Conservation (phyloP, 2,888 invertebrate species). For the Dynastes hyllus region DNA sequence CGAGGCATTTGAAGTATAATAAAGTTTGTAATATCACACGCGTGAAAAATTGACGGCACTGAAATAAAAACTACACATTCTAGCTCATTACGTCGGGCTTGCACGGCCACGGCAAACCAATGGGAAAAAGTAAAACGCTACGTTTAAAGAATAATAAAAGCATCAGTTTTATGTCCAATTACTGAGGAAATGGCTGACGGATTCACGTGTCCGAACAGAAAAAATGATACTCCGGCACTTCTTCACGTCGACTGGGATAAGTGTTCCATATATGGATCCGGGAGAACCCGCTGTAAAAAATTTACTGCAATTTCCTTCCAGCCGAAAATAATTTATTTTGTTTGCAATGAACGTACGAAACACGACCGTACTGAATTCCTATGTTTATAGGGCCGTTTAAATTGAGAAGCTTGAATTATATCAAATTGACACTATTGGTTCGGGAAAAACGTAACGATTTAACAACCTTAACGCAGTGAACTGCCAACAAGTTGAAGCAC, state of each 20-base stretch:
- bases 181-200: constrained; percentile 44
- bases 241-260: constrained; percentile 40
- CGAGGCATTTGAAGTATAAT: constrained; percentile 50
- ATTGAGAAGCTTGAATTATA: constrained; percentile 25
- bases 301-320: constrained; percentile 41
- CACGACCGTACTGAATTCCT: constrained; percentile 21
- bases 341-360: constrained; percentile 22
- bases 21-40: constrained; percentile 50
- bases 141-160: constrained; percentile 52
- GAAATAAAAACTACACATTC: constrained; percentile 46
- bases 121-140: constrained; percentile 46
- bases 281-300: constrained; percentile 39
- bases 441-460: not conserved
- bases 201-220: constrained; percentile 46
- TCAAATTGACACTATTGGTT: constrained; percentile 10
- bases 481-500: not conserved
- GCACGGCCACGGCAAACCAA: not conserved
- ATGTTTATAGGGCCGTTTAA: constrained; percentile 1
- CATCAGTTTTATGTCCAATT: constrained; percentile 52
- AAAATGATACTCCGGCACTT: constrained; percentile 38
- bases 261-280: constrained; percentile 44
- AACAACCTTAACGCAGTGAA: not conserved
- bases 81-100: constrained; percentile 21
- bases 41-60: constrained; percentile 49
- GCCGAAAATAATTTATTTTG: constrained; percentile 45